Base-by-base conservation (phyloP, 2,113 vertebrate species). In the Menura novaehollandiae region DNA sequence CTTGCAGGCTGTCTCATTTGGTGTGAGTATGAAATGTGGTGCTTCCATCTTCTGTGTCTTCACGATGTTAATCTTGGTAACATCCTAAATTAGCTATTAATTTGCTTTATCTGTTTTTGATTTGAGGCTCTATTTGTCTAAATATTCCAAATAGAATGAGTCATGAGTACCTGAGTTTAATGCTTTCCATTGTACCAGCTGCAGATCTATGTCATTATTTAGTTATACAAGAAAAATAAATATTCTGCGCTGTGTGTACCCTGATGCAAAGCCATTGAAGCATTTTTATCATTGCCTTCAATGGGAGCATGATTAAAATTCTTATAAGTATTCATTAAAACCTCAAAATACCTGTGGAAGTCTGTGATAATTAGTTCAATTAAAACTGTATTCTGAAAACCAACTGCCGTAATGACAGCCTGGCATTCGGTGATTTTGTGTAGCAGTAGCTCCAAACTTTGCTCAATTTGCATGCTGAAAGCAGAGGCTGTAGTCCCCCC, bases 351-450 rank as follows among this genome's bases (percentile, higher is more conserved):
- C 94, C 83, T 95, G 72, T 89, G 84, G 91, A 92, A 88, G 35
- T 49, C 68, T 91, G 73, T 84, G 80, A 71, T 81, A 95, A 92
- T 91, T 94, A 69, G 91, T 81, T 92, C 91, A 95, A 91, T 95
- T 91, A 86, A 95, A 92, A 72, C 7, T 33, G 55, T 28, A 64
- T 89, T 95, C 86, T 91, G 64, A 71, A 92, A 91, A 59, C 7
- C 44, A 55, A 52, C 21, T 12, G 21, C 83, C 49, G 44, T 91
- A 95, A 91, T 55, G 71, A 91, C 67, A 89, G 53, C 21, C 71
- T 80, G 85, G 67, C 17, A n/a, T 41, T 87, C 0, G 0, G 26
- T 59, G 71, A 85, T 90, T 94, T 87, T 83, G 20, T 81, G 60
- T 15, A 73, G 89, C 47, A 82, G 69, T 33, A 43, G 51, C 72